These are phyloP conservation scores for Elaphurus davidianus DNA, from an alignment of 2,113 vertebrate genomes.

Conservation along the genomic window DNA sequence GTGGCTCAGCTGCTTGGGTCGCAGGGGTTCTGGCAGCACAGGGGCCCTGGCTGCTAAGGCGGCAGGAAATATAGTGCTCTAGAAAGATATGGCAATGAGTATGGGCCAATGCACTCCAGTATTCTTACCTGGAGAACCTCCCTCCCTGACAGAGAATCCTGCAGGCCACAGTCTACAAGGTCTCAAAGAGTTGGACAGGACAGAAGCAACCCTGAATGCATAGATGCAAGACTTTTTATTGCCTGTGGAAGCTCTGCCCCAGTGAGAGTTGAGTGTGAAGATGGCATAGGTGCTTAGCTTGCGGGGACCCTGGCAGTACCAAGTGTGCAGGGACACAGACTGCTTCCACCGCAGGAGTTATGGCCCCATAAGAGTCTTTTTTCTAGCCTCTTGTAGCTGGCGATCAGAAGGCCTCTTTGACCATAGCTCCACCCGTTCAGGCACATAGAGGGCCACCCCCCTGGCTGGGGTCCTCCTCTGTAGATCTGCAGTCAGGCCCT, in stretches of 20 bases:
- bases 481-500: background rate
- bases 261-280: background rate
- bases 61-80: background rate
- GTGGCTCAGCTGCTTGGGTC: background rate
- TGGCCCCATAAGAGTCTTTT: too few relatives aligned
- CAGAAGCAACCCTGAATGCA: background rate
- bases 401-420: background rate
- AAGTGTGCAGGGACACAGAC: background rate
- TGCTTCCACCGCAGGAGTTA: too few relatives aligned
- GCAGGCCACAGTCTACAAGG: background rate
- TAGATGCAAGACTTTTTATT: background rate
- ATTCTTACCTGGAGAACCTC: background rate
- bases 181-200: background rate
- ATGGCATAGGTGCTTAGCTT: background rate
- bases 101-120: background rate
- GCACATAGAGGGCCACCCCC: background rate
- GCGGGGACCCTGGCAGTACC: rapidly evolving
- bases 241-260: background rate
- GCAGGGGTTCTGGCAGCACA: background rate
- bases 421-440: background rate
- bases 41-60: background rate
- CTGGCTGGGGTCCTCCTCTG: background rate
- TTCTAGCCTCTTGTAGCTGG: rapidly evolving
- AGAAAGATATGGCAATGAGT: background rate
- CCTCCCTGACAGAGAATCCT: background rate